A percentile compares a stretch with the other conserved stretches of the same genome.
phyloP scores from a whole-genome alignment of 2,797 vertebrate species.

The Leptatherina wallacei region DNA sequence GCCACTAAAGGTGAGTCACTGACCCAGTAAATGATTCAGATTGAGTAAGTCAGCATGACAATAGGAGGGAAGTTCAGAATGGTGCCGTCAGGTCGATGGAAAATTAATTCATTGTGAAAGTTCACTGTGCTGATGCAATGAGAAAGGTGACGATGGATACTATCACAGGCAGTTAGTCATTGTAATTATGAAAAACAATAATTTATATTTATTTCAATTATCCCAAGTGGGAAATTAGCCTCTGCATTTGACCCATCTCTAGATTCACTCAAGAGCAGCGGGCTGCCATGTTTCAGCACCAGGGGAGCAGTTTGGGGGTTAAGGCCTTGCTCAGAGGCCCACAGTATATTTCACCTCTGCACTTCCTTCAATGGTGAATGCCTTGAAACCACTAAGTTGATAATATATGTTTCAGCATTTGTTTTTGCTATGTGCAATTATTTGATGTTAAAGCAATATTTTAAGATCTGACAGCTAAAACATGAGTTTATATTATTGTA shows the following conservation, averaged over 20 bases:
- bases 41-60: conserved; percentile 15
- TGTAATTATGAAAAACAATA: too few relatives aligned
- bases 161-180: not conserved
- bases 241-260: too few relatives aligned
- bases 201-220: too few relatives aligned
- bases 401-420: not conserved
- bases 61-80: conserved; percentile 55
- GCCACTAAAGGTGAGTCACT: conserved; percentile 55
- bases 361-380: not conserved
- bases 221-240: too few relatives aligned
- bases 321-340: too few relatives aligned
- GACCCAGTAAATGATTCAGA: conserved; percentile 46
- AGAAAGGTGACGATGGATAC: conserved; percentile 2
- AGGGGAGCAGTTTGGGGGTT: too few relatives aligned
- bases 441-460: not conserved
- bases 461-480: not conserved
- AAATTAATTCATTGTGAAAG: conserved; percentile 10
- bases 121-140: not conserved
- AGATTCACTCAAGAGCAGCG: too few relatives aligned
- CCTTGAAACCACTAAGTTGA: not conserved
- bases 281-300: too few relatives aligned
- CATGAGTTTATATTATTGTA: not conserved
- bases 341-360: too few relatives aligned
- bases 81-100: conserved; percentile 38
- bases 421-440: not conserved